These are phyloP conservation scores for Carlito syrichta DNA, from an alignment of 2,113 vertebrate genomes.

Conservation along the genomic window DNA sequence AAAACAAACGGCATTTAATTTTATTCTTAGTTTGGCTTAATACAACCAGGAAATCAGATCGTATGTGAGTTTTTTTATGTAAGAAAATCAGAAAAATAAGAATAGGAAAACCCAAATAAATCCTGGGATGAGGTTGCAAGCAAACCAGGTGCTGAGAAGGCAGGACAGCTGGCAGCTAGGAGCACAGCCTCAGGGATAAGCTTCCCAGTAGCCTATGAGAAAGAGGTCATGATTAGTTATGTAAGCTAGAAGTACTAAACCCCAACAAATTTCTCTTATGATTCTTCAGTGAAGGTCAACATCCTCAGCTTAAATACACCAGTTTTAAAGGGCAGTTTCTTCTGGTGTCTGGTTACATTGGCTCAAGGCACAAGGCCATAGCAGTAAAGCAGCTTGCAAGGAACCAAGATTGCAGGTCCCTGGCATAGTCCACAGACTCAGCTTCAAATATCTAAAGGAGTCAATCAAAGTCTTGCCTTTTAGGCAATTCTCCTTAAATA, in stretches of 20 bases:
- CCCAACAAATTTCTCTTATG: background rate
- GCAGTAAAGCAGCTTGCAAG: background rate
- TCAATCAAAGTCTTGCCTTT: background rate
- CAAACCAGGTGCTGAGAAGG: background rate
- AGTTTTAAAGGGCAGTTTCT: background rate
- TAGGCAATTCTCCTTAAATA: background rate
- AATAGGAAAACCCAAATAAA: background rate
- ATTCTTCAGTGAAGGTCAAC: background rate
- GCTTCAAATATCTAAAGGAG: background rate
- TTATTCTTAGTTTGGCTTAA: background rate
- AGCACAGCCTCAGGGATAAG: background rate
- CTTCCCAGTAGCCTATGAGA: background rate
- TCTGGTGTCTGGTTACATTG: background rate
- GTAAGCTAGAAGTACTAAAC: background rate
- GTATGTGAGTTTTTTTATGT: background rate
- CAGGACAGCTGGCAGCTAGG: background rate
- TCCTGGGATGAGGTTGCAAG: background rate
- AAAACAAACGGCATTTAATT: conserved; percentile 18
- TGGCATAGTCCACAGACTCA: background rate
- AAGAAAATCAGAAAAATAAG: background rate
- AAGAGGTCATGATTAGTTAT: background rate
- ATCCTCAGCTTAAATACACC: background rate
- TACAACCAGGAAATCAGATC: background rate
- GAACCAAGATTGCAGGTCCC: background rate
- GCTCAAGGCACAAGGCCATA: background rate